phyloP scores from a whole-genome alignment of 1,140 invertebrate genomes.

The Archegozetes longisetosus region DNA sequence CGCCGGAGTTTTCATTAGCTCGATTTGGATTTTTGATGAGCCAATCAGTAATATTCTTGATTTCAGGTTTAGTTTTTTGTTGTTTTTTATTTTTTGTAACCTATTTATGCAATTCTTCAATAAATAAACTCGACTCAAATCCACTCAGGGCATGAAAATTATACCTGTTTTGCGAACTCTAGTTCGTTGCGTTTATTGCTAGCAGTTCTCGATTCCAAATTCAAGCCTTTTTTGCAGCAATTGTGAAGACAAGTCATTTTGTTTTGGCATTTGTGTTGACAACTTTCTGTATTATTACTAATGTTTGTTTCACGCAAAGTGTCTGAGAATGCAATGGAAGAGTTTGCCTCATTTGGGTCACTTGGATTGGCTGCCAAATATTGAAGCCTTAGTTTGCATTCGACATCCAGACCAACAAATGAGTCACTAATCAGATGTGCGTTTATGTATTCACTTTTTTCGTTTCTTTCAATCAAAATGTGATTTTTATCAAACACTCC shows the following conservation, averaged over 20 bases:
- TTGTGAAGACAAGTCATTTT: neutral
- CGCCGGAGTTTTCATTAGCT: neutral
- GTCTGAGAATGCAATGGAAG: neutral
- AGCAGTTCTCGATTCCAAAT: neutral
- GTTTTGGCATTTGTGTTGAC: neutral
- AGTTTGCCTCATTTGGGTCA: neutral
- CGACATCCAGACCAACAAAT: neutral
- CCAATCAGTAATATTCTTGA: neutral
- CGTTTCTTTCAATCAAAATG: neutral
- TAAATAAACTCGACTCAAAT: neutral
- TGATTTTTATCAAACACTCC: neutral
- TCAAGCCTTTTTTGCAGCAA: neutral
- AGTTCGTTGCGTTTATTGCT: no score
- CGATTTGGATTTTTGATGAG: neutral
- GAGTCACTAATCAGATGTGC: neutral
- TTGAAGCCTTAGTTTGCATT: neutral
- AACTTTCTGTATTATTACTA: neutral
- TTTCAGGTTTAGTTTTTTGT: neutral
- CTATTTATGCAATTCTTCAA: neutral
- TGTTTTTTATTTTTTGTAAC: neutral
- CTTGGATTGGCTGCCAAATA: neutral
- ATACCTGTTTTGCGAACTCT: neutral
- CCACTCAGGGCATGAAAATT: neutral
- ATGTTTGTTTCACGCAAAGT: neutral
- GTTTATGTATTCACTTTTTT: neutral